Conservation (phyloP, 2,113 vertebrate genomes). For the Pygoscelis adeliae region DNA sequence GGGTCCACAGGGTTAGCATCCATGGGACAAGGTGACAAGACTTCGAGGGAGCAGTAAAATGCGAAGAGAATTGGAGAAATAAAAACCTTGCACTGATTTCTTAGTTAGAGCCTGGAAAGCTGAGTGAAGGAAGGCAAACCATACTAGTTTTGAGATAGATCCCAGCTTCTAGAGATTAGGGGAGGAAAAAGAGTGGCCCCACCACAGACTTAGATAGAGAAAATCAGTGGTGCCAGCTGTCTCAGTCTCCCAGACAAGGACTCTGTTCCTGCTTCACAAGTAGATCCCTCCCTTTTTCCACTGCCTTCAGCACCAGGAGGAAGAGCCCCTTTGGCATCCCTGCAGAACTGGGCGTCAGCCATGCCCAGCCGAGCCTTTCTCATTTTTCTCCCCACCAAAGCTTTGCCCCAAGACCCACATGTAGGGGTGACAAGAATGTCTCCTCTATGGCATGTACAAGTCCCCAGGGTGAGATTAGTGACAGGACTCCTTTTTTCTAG, state of each 20-base stretch:
- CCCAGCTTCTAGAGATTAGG: background rate
- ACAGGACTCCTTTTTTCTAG: background rate
- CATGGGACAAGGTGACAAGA: background rate
- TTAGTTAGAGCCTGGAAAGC: background rate
- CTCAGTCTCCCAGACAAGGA: background rate
- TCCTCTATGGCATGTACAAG: background rate
- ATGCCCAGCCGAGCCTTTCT: background rate
- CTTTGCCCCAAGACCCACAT: background rate
- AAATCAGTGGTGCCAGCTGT: background rate
- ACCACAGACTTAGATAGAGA: background rate
- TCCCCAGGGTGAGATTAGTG: background rate
- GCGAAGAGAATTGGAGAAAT: background rate
- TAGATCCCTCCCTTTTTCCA: background rate
- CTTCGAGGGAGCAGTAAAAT: background rate
- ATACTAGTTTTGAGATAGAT: background rate
- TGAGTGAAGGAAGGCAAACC: background rate
- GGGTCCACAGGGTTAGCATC: background rate
- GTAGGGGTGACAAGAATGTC: background rate
- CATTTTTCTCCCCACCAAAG: background rate
- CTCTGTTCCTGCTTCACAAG: background rate
- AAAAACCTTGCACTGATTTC: background rate
- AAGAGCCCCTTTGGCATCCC: background rate
- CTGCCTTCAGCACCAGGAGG: background rate
- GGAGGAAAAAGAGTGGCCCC: background rate
- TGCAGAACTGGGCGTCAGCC: fast-evolving